phyloP scores from a whole-genome alignment of 2,888 invertebrate species.

The Brachycybe producta region DNA sequence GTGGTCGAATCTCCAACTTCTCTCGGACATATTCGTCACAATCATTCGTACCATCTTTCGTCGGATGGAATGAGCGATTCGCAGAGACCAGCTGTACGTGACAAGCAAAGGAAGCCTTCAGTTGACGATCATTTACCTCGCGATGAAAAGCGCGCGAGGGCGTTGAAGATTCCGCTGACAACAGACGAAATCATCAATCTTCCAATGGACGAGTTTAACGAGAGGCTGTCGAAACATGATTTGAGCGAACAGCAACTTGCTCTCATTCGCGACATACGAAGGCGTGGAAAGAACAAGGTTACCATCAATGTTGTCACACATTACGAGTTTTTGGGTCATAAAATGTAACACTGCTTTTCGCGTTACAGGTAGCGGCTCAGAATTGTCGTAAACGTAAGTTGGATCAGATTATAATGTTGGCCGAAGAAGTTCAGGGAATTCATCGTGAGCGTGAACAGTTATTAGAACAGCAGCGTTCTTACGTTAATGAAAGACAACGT shows the following conservation, averaged over 20 bases:
- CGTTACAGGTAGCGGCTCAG: conserved; percentile 79
- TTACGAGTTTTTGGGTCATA: not conserved
- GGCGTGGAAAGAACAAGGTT: conserved; percentile 87
- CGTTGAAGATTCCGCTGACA: conserved; percentile 62
- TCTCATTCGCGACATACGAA: conserved; percentile 78
- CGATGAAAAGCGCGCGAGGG: conserved; percentile 78
- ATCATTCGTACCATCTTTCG: conserved; percentile 72
- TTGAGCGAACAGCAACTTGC: conserved; percentile 83
- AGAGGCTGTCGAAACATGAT: conserved; percentile 82
- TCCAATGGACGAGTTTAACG: conserved; percentile 97
- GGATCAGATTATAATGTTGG: conserved; percentile 80
- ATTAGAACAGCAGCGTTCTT: conserved; percentile 56
- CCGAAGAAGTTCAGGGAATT: conserved; percentile 82
- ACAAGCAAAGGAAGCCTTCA: conserved; percentile 47
- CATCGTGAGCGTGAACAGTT: conserved; percentile 66
- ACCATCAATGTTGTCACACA: too few relatives aligned
- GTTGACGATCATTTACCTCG: conserved; percentile 45
- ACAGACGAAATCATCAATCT: conserved; percentile 85
- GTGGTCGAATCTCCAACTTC: conserved; percentile 23
- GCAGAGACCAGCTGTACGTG: conserved; percentile 50
- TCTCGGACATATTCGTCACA: conserved; percentile 59
- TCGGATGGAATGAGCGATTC: conserved; percentile 48
- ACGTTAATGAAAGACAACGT: conserved; percentile 59
- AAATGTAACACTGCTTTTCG: not conserved
- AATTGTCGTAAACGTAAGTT: conserved; percentile 94